Conservation (phyloP, 2,113 vertebrate genomes). For the Cyanoderma ruficeps region DNA sequence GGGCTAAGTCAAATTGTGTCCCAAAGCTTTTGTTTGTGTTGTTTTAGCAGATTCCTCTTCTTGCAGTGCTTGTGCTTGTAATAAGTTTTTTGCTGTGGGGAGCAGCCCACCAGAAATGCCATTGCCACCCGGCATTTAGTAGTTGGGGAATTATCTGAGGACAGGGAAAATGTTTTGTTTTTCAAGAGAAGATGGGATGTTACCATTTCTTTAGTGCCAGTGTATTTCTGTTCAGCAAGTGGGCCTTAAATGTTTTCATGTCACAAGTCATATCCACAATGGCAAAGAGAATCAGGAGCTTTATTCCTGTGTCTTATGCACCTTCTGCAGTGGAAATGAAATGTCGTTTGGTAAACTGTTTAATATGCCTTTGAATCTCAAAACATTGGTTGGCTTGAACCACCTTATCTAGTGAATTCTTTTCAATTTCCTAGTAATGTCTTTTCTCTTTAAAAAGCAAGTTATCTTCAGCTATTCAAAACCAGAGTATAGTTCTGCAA, state of each 20-base stretch:
- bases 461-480: neutral
- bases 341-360: neutral
- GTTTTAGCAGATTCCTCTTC: neutral
- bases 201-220: neutral
- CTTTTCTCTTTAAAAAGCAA: neutral
- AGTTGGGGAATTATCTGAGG: neutral
- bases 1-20: neutral
- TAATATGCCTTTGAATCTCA: neutral
- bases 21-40: neutral
- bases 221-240: neutral
- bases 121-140: neutral
- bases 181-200: neutral
- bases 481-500: neutral
- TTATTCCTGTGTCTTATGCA: neutral
- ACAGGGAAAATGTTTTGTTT: neutral
- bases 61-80: neutral
- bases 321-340: neutral
- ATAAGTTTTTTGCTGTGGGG: neutral
- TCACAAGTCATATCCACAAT: neutral
- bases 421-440: neutral
- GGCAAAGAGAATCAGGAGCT: rapidly evolving
- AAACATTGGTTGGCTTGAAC: neutral
- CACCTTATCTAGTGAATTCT: neutral
- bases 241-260: neutral
- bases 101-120: neutral